Percentiles rank a stretch among this genome's conserved stretches.
Conservation (phyloP, 2,113 vertebrate species). For the Marmota flaviventris region DNA sequence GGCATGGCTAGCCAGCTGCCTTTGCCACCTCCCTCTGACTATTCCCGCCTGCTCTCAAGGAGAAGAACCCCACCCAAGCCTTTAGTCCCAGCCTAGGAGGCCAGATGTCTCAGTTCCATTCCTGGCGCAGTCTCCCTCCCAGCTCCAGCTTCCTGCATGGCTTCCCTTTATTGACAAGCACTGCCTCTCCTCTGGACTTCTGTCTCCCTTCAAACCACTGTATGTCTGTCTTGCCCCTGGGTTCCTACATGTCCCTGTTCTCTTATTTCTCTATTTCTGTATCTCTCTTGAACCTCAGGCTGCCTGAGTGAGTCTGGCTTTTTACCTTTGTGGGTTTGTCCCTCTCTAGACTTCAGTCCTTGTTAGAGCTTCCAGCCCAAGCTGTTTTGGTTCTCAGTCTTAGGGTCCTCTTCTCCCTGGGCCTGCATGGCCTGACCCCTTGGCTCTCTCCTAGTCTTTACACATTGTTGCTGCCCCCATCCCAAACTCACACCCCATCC, state of each 20-base stretch:
- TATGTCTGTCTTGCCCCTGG: not conserved
- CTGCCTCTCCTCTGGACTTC: not conserved
- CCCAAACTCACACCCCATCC: not conserved
- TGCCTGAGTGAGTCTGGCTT: not conserved
- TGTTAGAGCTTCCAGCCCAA: conserved; percentile 12
- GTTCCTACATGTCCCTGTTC: not conserved
- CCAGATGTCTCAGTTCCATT: conserved; percentile 74
- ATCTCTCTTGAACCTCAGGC: not conserved
- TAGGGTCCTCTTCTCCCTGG: not conserved
- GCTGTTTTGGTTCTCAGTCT: not conserved
- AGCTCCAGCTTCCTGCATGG: not conserved
- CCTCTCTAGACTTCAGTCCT: not conserved
- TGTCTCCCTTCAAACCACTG: not conserved
- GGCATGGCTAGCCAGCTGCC: conserved; percentile 78
- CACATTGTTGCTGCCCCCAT: not conserved
- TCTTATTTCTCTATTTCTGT: not conserved
- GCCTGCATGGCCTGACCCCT: not conserved
- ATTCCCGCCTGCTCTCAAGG: conserved; percentile 50
- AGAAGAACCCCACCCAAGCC: conserved; percentile 14
- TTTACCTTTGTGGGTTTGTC: not conserved
- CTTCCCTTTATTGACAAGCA: not conserved
- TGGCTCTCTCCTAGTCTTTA: not conserved
- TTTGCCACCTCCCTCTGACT: conserved; percentile 78
- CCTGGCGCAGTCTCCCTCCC: conserved; percentile 42
- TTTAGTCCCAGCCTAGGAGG: conserved; percentile 56